Evolutionary conservation across 2,888 invertebrate genomes (phyloP).

Genomic region (Trypoxylon attenuatum): DNA sequence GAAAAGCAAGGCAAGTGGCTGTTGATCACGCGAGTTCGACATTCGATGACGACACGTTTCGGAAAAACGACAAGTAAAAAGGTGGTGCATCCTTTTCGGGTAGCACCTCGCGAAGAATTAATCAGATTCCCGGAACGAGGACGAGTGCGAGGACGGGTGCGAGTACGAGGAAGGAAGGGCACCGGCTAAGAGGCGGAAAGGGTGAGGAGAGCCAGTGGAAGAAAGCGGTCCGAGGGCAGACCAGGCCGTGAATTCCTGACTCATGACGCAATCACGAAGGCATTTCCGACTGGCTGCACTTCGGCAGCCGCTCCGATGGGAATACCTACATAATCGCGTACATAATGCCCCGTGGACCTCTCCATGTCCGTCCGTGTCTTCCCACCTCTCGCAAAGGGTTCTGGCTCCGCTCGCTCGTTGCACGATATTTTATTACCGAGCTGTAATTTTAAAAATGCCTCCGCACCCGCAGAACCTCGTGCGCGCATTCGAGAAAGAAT

Average conservation of each 20-base stretch:
- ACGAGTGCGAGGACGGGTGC: slow-evolving; percentile 11
- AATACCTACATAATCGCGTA: slow-evolving; percentile 55
- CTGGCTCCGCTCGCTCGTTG: neutral
- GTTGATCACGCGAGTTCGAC: no score
- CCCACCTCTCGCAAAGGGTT: no score
- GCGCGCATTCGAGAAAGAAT: neutral
- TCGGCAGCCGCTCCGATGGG: slow-evolving; percentile 55
- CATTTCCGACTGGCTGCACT: slow-evolving; percentile 73
- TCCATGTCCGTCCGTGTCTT: neutral
- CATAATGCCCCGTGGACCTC: slow-evolving; percentile 35
- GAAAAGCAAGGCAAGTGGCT: no score
- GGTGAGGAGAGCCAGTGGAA: slow-evolving; percentile 28
- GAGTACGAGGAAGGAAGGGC: slow-evolving; percentile 10
- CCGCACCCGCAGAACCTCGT: neutral
- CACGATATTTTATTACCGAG: slow-evolving; percentile 2
- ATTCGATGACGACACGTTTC: no score
- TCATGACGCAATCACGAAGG: slow-evolving; percentile 70
- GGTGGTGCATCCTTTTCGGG: no score
- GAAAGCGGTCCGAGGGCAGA: slow-evolving; percentile 50
- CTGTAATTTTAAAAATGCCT: neutral
- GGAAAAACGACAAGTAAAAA: no score
- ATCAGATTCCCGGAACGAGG: neutral
- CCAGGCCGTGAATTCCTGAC: slow-evolving; percentile 69
- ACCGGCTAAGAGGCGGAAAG: slow-evolving; percentile 12
- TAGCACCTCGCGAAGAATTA: neutral